Evolutionary conservation across 2,797 vertebrate genomes (phyloP).

Genomic region (Halcyon badia): DNA sequence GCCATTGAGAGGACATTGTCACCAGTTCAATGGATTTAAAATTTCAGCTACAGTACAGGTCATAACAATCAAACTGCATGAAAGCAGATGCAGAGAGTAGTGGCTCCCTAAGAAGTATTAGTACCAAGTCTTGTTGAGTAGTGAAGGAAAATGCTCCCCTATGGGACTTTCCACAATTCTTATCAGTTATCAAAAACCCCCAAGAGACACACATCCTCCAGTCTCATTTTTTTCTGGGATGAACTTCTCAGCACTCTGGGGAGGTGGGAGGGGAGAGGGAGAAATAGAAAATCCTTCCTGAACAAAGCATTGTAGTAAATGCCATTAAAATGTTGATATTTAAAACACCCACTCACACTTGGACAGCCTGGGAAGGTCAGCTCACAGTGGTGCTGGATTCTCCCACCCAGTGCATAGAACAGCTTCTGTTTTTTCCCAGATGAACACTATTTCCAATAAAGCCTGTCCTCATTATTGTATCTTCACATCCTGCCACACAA

Average conservation of each 20-base stretch:
- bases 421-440: neutral
- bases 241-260: slow-evolving; percentile 20
- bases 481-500: neutral
- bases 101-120: slow-evolving; percentile 33
- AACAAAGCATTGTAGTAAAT: neutral
- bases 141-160: slow-evolving; percentile 53
- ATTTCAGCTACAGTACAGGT: slow-evolving; percentile 15
- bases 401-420: neutral
- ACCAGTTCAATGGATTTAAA: slow-evolving; percentile 16
- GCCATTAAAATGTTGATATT: neutral
- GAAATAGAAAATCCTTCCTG: neutral
- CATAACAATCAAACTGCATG: neutral
- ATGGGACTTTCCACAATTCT: slow-evolving; percentile 60
- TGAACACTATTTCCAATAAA: neutral
- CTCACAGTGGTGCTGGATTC: neutral
- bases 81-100: neutral
- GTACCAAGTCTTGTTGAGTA: slow-evolving; percentile 32
- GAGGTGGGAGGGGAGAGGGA: neutral
- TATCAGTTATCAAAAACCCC: slow-evolving; percentile 34
- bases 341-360: neutral
- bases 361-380: neutral
- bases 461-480: neutral
- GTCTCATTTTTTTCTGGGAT: neutral
- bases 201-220: slow-evolving; percentile 11
- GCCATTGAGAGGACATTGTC: slow-evolving; percentile 8